Base-by-base conservation (phyloP, 1,140 invertebrate genomes). In the Sycobia sp. region DNA sequence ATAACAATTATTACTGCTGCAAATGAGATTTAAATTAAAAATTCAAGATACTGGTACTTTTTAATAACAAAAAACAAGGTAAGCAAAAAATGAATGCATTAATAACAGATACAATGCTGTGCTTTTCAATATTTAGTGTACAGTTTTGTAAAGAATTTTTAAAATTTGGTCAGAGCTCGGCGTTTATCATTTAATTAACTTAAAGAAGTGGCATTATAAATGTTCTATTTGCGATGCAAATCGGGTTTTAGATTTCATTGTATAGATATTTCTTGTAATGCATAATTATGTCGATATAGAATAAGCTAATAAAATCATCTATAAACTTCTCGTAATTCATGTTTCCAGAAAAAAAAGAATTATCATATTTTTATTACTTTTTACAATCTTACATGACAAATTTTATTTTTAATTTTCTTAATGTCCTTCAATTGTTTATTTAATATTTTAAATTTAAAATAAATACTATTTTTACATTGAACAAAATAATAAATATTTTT, bases 181-280 rank as follows among this genome's bases (percentile, higher is more conserved):
- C 46, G 44, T 57, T 41, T 51, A 38, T 51, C 22, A 65, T 58
- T 65, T 50, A 65, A 49, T 39, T 58, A n/a, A 53, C 62, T 49
- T 53, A 51, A 58, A 65, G 22, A 65, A 65, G 62, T 65, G 62
- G 62, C 62, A 65, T 65, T 65, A 58, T 65, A 32, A 65, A 65
- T 63, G 62, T 63, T 57, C 36, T 34, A 49, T 43, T 56, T 44
- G 46, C 18, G 41, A 46, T 58, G 55, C 55, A 29, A 32, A 55
- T 46, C 47, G 55, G 38, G 59, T 32, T 29, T 57, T 57, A 57
- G 54, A 51, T 51, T 63, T 63, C 53, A 34, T 56, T 63, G 62
- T 65, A 53, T 58, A 58, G 49, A 59, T 27, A 58, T 51, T 38
- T 55, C 38, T 32, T 53, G 39, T 58, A 65, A 65, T 58, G 22